These are phyloP conservation scores for Scartelaos histophorus DNA, from an alignment of 2,113 vertebrate genomes.

Conservation along the genomic window DNA sequence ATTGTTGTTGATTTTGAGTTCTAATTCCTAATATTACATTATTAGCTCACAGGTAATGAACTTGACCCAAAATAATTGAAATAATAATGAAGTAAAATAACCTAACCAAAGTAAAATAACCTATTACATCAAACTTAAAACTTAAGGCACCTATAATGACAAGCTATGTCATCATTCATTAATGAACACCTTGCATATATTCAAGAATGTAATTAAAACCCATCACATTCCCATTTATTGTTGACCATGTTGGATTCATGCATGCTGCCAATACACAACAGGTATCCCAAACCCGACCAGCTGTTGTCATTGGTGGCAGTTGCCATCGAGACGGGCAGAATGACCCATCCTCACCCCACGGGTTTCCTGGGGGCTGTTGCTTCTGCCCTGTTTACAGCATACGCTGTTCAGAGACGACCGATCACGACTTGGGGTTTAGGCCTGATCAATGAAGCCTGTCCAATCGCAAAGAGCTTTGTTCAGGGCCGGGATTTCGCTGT, in stretches of 20 bases:
- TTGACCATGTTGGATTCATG: background rate
- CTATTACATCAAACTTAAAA: background rate
- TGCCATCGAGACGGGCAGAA: constrained; percentile 82
- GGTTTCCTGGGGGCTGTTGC: constrained; percentile 81
- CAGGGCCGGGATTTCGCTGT: constrained; percentile 53
- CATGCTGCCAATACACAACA: constrained; percentile 34
- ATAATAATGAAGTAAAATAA: too few species aligned
- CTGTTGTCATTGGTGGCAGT: constrained; percentile 74
- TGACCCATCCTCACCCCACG: constrained; percentile 85
- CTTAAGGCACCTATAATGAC: background rate
- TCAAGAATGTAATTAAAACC: background rate
- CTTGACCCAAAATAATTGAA: too few species aligned
- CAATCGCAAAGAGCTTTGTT: constrained; percentile 75
- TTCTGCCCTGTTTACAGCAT: constrained; percentile 78
- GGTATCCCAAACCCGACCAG: constrained; percentile 77
- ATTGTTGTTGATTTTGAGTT: background rate
- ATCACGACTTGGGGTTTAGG: constrained; percentile 78
- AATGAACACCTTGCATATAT: background rate
- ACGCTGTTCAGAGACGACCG: constrained; percentile 77
- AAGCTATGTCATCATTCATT: background rate
- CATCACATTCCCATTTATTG: background rate
- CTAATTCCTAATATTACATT: background rate
- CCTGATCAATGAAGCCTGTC: constrained; percentile 78
- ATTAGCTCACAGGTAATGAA: too few species aligned
- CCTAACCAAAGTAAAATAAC: too few species aligned